Evolutionary conservation across 2,113 vertebrate genomes (phyloP), one percentile per base, ranked within the genome.

Genomic region (Equus przewalskii): DNA sequence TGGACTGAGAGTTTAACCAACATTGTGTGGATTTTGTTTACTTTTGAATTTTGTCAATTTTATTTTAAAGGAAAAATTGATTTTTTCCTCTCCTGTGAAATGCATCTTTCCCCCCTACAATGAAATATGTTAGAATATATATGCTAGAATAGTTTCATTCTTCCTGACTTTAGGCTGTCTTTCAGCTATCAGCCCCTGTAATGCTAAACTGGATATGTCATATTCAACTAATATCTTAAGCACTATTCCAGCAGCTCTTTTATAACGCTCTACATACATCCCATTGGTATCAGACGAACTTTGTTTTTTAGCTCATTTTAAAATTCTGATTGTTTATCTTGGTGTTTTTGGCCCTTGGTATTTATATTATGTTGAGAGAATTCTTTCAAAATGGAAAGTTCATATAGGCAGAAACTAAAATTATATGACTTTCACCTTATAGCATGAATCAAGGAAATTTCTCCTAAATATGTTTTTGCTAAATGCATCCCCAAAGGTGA

Each of bases 401-500:
- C n/a, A 75, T 22, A 49, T 64, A 60, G 72, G 69, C 72, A 70
- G 60, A 67, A 79, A 81, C 65, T 44, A 21, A 91, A 90, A 30
- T 69, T 82, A 51, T 46, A 28, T 13, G 18, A 85, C 58, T 58
- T 96, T 86, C 21, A 6, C 58, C 73, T 81, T 91, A 51, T 5
- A 91, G 30, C 6, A 51, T 83, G 26, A 95, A 89, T 83, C 54
- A 70, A 92, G 94, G 44, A 67, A 28, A 91, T 97, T 96, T 96
- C 3, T 80, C 44, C 91, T 97, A 76, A 79, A 84, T 97, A 5
- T 88, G 51, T 95, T 92, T 97, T 95, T 97, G 30, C 87, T 95
- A 88, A 60, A 79, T 90, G 87, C 72, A 14, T 97, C 96, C 51
- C 76, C 80, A 97, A 98, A 98, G 86, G 96, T 97, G 16, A 75